These are phyloP conservation scores for Porites rus DNA, from an alignment of 92 coral and sea anemone genomes.

Conservation along the genomic window DNA sequence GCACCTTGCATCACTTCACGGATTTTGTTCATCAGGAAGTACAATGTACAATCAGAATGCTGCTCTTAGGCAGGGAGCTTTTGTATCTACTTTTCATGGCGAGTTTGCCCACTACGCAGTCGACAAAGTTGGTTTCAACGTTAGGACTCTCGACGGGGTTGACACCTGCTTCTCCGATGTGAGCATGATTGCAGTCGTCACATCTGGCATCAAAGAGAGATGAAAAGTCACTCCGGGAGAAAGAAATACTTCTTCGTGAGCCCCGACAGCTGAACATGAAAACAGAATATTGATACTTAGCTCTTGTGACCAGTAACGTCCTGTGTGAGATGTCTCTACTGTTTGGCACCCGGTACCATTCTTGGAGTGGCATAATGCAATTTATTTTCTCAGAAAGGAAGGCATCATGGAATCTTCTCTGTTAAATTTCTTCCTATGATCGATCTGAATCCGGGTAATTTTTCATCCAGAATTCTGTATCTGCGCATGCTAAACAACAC, in stretches of 20 bases:
- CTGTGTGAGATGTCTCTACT: slow-evolving; percentile 61
- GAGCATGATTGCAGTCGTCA: no score
- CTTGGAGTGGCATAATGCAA: slow-evolving; percentile 67
- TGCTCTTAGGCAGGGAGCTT: no score
- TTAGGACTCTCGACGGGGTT: no score
- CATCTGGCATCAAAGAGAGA: not conserved
- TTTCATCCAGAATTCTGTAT: slow-evolving; percentile 36
- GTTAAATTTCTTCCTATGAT: slow-evolving; percentile 27
- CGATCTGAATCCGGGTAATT: slow-evolving; percentile 58
- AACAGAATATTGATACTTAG: slow-evolving; percentile 44
- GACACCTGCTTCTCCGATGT: no score
- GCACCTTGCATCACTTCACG: no score
- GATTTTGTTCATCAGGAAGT: no score
- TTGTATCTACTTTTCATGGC: no score
- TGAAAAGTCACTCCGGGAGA: not conserved
- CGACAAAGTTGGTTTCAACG: no score
- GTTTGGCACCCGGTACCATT: slow-evolving; percentile 49
- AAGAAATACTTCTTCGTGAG: not conserved
- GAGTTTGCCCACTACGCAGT: no score
- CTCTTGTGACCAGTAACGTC: slow-evolving; percentile 20
- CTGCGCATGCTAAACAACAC: slow-evolving; percentile 37
- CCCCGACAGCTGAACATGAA: slow-evolving; percentile 48
- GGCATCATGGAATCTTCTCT: no score
- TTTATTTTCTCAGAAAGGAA: slow-evolving; percentile 14
- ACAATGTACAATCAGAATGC: no score